Conservation (phyloP, 2,888 invertebrate species). For the Trachelus tabidus region DNA sequence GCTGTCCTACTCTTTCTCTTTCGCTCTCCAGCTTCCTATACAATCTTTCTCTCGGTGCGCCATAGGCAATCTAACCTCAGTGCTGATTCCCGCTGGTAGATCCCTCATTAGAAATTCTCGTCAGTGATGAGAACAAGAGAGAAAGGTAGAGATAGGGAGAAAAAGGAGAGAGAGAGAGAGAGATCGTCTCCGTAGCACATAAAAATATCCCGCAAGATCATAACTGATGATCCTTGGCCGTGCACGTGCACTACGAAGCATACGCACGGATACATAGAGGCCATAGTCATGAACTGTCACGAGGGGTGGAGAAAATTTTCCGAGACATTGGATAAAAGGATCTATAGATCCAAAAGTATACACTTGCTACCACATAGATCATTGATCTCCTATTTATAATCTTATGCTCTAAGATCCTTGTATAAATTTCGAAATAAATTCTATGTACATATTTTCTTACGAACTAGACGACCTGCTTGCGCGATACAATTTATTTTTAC, state of each 20-base stretch:
- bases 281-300: neutral
- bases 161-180: neutral
- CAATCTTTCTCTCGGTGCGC: neutral
- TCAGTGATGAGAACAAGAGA: neutral
- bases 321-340: neutral
- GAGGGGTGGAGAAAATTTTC: neutral
- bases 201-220: neutral
- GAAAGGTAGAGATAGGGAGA: neutral
- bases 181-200: neutral
- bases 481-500: neutral
- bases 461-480: neutral
- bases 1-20: neutral
- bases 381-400: neutral
- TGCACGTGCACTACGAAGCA: neutral
- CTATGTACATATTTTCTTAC: neutral
- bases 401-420: no score
- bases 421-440: neutral
- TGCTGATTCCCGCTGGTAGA: neutral
- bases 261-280: neutral
- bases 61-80: neutral
- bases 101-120: constrained; percentile 8
- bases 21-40: neutral
- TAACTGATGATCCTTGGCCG: constrained; percentile 4
- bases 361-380: neutral
- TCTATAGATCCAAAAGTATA: neutral